Base-by-base conservation (phyloP, 2,888 invertebrate species). In the Acrobasis repandana region DNA sequence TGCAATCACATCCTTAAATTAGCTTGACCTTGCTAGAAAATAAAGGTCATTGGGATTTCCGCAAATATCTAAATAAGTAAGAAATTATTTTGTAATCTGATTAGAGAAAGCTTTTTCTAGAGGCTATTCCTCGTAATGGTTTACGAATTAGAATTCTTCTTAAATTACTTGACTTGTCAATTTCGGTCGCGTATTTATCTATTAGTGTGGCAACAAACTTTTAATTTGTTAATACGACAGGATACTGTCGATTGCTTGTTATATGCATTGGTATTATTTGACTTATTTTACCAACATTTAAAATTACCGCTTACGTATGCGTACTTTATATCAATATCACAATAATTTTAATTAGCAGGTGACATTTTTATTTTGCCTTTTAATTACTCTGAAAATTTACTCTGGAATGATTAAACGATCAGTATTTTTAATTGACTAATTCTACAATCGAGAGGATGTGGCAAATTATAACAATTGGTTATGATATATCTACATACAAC, bases 401-500 rank as follows among this genome's bases (percentile, higher is more conserved):
- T 28, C 0, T 28, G 6, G 28, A 28, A 28, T 6, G 4, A 28
- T 50, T 50, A 8, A 10, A 47, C 1, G 14, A 28, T 57, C 18
- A 34, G 9, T 56, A 48, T 62, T 63, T 67, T 63, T 66, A 68
- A 67, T 64, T 65, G 56, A 64, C 66, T 64, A 69, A 54, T 11
- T 33, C 61, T 59, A 61, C 52, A 63, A 61, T 64, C 57, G 58
- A 63, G 58, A 61, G 36, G 58, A 56, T 43, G 43, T 43, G 20
- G 28, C 10, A 43, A 43, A 43, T 43, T 14, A 58, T 15, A 36
- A 49, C 11, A 38, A 52, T 54, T 47, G 16, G 6, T 43, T 43
- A 58, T 10, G 15, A 56, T 10, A 43, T 60, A 46, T 52, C 33
- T 52, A 60, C 18, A 52, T 47, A 52, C 33, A 52, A 54, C n/a